Base-by-base conservation (phyloP, 2,113 vertebrate genomes). In the Oophaga pumilio region DNA sequence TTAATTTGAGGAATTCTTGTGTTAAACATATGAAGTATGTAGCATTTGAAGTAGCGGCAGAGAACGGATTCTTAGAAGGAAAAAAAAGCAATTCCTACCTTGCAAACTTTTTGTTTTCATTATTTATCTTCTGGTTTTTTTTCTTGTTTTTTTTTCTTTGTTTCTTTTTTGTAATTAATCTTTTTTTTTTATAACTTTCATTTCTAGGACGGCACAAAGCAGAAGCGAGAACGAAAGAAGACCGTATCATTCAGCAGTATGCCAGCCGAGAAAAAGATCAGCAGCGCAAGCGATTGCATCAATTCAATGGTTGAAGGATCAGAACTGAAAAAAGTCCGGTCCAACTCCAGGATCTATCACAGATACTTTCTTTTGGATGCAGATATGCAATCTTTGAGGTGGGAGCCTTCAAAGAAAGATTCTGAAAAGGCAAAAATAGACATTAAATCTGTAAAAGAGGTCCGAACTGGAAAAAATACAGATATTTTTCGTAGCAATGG, bases 361-460 rank as follows among this genome's bases (percentile, higher is more conserved):
- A 93, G 98, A 1, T 98, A 98, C 79, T 99, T 99, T 77, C 94
- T 99, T 68, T 92, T 99, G 20, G 98, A 99, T 12, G 97, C 98
- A 0, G 98, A 99, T 91, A 98, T 99, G 98, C 98, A 99, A 91
- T 99, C 97, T 50, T 91, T 99, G 26, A 93, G 97, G 69, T 99
- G 98, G 98, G 98, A 99, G 77, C 98, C 98, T 13, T 97, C 98
- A 0, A 99, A 99, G 91, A 99, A 99, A 90, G 98, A 99, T 91
- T 98, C 96, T 0, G 98, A 99, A 90, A 99, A 99, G 93, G 98
- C 98, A 66, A 99, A 98, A 93, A 98, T 99, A 83, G 97, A 99
- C 26, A 95, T 99, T 26, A 98, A 96, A 89, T 98, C 97, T 10
- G 95, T 99, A 90, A 99, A 98, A 91, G 98, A 99, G 92, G 98